Evolutionary conservation across 1,140 invertebrate species (phyloP).

Genomic region (Thalassaphorura encarpata): DNA sequence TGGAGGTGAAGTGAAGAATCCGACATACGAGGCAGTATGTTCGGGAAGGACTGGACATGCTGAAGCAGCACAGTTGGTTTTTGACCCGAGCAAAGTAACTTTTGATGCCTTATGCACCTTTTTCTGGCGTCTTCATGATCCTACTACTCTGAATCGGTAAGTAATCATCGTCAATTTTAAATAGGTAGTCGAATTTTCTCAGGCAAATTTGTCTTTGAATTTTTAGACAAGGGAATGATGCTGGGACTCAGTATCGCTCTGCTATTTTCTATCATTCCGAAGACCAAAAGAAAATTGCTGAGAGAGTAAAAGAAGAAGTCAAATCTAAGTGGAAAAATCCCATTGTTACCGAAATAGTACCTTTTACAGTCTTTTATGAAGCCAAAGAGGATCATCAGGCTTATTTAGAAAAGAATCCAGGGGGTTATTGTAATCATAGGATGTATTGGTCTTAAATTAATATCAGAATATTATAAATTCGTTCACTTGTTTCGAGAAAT

Average conservation of each 20-base stretch:
- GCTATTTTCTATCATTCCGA: slow-evolving; percentile 83
- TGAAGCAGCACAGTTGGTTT: slow-evolving; percentile 84
- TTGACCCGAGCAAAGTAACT: slow-evolving; percentile 61
- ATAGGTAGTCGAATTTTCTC: not conserved
- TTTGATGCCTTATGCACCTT: slow-evolving; percentile 66
- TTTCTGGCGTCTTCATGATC: slow-evolving; percentile 89
- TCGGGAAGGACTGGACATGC: slow-evolving; percentile 57
- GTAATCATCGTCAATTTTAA: no score
- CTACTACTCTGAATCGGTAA: slow-evolving; percentile 68
- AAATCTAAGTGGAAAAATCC: slow-evolving; percentile 44
- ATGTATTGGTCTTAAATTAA: no score
- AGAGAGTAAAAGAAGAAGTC: slow-evolving; percentile 54
- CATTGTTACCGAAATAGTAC: slow-evolving; percentile 62
- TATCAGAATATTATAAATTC: no score
- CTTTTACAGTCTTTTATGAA: slow-evolving; percentile 64
- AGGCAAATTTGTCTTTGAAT: not conserved
- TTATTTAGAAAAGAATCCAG: slow-evolving; percentile 16
- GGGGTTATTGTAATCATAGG: slow-evolving; percentile 6
- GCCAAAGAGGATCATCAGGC: slow-evolving; percentile 66
- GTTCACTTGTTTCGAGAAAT: no score
- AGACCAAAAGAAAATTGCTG: slow-evolving; percentile 66
- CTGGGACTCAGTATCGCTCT: slow-evolving; percentile 68
- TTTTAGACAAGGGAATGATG: slow-evolving; percentile 15
- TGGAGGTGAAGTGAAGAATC: slow-evolving; percentile 67
- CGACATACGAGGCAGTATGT: slow-evolving; percentile 72